A percentile compares a stretch with the other conserved stretches of the same genome.
Evolutionary conservation across 2,797 vertebrate genomes (phyloP).

Genomic region (Echiichthys vipera): DNA sequence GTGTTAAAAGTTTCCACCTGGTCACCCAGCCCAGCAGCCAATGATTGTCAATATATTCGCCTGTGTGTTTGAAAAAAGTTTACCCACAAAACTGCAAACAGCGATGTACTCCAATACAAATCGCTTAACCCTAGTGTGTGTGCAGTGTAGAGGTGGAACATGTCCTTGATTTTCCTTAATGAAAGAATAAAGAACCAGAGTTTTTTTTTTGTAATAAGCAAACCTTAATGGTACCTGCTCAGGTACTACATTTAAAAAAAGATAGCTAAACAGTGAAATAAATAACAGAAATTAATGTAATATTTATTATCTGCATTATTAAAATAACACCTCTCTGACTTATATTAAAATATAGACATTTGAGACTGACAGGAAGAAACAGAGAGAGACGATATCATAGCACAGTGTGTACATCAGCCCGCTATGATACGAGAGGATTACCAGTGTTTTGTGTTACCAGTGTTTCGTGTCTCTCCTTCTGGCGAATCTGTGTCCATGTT

Average conservation of each 20-base stretch:
- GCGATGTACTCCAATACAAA: too few species aligned
- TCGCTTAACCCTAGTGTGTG: too few species aligned
- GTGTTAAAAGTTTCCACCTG: too few species aligned
- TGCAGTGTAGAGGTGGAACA: not conserved
- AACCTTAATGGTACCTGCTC: not conserved
- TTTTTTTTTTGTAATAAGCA: not conserved
- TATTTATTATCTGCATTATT: conserved; percentile 1
- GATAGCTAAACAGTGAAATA: not conserved
- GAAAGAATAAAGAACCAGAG: too few species aligned
- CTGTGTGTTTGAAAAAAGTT: too few species aligned
- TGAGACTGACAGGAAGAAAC: conserved; percentile 23
- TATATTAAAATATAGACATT: not conserved
- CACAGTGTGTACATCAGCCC: conserved; percentile 26
- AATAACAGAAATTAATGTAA: not conserved
- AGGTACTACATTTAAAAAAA: not conserved
- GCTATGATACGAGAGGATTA: conserved; percentile 45
- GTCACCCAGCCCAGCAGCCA: too few species aligned
- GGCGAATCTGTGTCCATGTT: conserved; percentile 36
- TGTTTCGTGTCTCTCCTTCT: conserved; percentile 40
- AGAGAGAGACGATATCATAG: conserved; percentile 26
- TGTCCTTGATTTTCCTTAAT: not conserved
- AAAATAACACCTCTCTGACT: not conserved
- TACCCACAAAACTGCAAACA: too few species aligned
- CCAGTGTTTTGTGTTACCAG: conserved; percentile 44
- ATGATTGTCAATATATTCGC: too few species aligned